These are phyloP conservation scores for Apis mellifera DNA, from an alignment of 1,140 invertebrate species.

Conservation along the genomic window DNA sequence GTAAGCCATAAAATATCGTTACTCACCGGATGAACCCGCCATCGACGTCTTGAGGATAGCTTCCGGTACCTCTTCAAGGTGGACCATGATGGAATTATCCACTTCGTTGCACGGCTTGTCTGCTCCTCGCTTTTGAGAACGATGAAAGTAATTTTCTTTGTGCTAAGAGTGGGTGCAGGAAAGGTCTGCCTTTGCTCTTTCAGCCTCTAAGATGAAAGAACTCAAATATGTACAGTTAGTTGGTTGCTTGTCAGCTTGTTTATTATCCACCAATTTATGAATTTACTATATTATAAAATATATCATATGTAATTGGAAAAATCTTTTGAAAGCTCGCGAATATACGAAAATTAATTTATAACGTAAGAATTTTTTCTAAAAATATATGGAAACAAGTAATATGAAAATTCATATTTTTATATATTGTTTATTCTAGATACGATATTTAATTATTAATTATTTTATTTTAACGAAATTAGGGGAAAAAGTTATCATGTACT, in stretches of 20 bases:
- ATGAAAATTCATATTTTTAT: too few species aligned
- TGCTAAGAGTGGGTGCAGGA: background rate
- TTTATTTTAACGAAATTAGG: too few species aligned
- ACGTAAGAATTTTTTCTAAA: too few species aligned
- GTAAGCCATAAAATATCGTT: too few species aligned
- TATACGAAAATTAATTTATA: too few species aligned
- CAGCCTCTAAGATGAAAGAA: constrained; percentile 2
- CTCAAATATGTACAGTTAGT: background rate
- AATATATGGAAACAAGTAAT: too few species aligned
- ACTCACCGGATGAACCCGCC: background rate
- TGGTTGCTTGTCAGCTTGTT: background rate
- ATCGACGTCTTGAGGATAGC: background rate
- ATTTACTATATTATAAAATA: too few species aligned
- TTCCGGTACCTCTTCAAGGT: background rate
- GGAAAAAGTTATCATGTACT: too few species aligned
- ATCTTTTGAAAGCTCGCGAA: too few species aligned
- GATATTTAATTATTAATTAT: too few species aligned
- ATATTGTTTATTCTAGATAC: too few species aligned
- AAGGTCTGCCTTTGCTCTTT: background rate
- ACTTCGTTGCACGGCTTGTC: background rate
- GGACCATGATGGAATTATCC: constrained; percentile 20
- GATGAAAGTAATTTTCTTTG: constrained; percentile 14
- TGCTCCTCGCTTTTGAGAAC: background rate
- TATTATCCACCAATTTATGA: background rate
- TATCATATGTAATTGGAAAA: too few species aligned